A percentile compares a stretch with the other conserved stretches of the same genome.
phyloP scores from a whole-genome alignment of 64 coral and sea anemone species.

The Hydrozoanthus tunicans region DNA sequence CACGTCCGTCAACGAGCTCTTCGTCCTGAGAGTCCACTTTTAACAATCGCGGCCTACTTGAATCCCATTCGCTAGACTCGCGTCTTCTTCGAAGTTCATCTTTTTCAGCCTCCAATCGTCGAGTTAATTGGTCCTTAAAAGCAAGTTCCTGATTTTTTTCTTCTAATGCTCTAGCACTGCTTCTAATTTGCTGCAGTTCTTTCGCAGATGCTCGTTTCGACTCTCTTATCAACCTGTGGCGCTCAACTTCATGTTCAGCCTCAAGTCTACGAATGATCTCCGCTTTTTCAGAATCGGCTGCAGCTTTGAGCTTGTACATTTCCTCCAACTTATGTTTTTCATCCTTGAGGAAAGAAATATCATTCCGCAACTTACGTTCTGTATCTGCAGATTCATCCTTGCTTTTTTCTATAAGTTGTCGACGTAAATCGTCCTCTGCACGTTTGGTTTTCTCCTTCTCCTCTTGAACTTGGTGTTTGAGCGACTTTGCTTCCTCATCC shows the following conservation, averaged over 20 bases:
- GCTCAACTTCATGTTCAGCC: constrained; percentile 85
- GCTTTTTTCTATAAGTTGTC: constrained; percentile 64
- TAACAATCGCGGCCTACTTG: constrained; percentile 23
- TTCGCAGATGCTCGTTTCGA: constrained; percentile 87
- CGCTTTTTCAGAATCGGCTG: constrained; percentile 94
- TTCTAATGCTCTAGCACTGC: constrained; percentile 79
- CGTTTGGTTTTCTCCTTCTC: constrained; percentile 81
- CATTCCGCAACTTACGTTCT: constrained; percentile 73
- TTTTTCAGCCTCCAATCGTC: constrained; percentile 89
- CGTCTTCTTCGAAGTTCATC: constrained; percentile 70
- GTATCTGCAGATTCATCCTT: constrained; percentile 61
- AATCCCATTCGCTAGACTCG: constrained; percentile 48
- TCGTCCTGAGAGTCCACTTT: constrained; percentile 35
- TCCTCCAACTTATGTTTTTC: constrained; percentile 91
- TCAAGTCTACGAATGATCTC: constrained; percentile 90
- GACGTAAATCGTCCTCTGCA: constrained; percentile 79
- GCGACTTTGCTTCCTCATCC: constrained; percentile 90
- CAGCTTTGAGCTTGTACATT: constrained; percentile 75
- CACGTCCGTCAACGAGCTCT: not conserved
- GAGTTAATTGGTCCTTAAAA: constrained; percentile 88
- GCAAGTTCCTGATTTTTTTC: constrained; percentile 95
- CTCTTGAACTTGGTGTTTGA: constrained; percentile 87
- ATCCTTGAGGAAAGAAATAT: constrained; percentile 69
- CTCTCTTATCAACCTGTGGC: constrained; percentile 72
- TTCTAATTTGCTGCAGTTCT: constrained; percentile 83